Evolutionary conservation across 2,888 invertebrate genomes (phyloP), one percentile per base, ranked within the genome.

Genomic region (Dryocosmus kuriphilus): DNA sequence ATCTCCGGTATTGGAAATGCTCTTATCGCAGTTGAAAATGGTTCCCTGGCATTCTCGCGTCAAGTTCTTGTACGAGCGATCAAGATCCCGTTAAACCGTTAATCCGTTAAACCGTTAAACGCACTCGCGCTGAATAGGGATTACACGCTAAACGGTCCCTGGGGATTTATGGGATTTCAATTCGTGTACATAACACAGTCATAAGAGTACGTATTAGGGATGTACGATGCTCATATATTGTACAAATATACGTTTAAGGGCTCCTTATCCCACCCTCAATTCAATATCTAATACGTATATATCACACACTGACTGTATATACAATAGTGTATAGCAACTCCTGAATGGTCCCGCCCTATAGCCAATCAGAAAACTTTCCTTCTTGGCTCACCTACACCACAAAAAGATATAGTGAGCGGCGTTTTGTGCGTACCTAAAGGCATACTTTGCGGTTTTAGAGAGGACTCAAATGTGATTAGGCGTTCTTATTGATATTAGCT

Each of bases 301-400:
- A 35, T 11, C 11, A 35, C 35, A 35, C 11, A 35, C 35, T 35
- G 11, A 11, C 1, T 55, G 6, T 55, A 55, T 57, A 24, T 57
- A 24, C n/a, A n/a, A 19, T 22, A 55, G n/a, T 22, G 6, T 22
- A 85, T 84, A 80, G 81, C 82, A 84, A 83, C 81, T 79, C 77
- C 77, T 80, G 83, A 81, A 78, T 79, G 80, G 82, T 82, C 83
- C 85, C 83, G 85, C 85, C 84, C 83, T 82, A 81, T 82, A 81
- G 76, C 81, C 84, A 84, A 85, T 85, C 85, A 81, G 79, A 57
- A 57, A 57, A 11, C 57, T 57, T 57, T 11, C 24, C 57, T 22
- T 57, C 57, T 57, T 57, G 24, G 8, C 24, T 57, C 24, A 57
- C 46, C n/a, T 51, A 51, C n/a, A 51, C 46, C 19, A 51, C 46